A percentile compares a stretch with the other conserved stretches of the same genome.
These are phyloP conservation scores for Lasius fuliginosus DNA, from an alignment of 2,888 invertebrate species.

Conservation along the genomic window DNA sequence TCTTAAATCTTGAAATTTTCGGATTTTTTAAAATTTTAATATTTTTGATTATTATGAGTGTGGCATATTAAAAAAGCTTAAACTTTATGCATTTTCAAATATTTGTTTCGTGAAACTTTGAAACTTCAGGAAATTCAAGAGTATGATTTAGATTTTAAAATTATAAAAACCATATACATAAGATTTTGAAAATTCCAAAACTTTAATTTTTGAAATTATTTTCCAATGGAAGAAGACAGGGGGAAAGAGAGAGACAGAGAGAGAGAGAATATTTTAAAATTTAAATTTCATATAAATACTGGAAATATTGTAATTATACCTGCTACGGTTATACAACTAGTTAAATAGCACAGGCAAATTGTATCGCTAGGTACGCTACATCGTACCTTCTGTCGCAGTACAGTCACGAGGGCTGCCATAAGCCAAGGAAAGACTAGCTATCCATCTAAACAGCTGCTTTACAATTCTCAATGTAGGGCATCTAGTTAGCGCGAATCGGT, in stretches of 20 bases:
- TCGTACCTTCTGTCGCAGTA: constrained; percentile 26
- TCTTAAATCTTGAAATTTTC: constrained; percentile 9
- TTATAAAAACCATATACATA: neutral
- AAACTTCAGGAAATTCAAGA: neutral
- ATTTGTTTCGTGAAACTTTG: neutral
- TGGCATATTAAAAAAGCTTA: constrained; percentile 15
- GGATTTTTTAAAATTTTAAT: neutral
- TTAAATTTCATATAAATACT: neutral
- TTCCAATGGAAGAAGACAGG: neutral
- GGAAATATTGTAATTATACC: neutral
- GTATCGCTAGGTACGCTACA: neutral
- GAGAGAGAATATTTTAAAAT: neutral
- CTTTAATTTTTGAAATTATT: neutral
- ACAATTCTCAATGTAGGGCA: constrained; percentile 47
- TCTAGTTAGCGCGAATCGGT: constrained; percentile 61
- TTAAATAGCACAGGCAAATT: constrained; percentile 20
- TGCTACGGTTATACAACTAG: neutral
- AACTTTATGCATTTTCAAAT: neutral
- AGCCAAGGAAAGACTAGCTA: constrained; percentile 38
- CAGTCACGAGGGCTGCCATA: constrained; percentile 36
- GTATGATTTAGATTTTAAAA: neutral
- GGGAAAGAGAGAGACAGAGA: neutral
- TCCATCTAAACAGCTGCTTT: constrained; percentile 44
- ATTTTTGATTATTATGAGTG: constrained; percentile 12
- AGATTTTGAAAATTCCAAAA: neutral